Base-by-base conservation (phyloP, 2,888 invertebrate species). In the Andrena praecox region DNA sequence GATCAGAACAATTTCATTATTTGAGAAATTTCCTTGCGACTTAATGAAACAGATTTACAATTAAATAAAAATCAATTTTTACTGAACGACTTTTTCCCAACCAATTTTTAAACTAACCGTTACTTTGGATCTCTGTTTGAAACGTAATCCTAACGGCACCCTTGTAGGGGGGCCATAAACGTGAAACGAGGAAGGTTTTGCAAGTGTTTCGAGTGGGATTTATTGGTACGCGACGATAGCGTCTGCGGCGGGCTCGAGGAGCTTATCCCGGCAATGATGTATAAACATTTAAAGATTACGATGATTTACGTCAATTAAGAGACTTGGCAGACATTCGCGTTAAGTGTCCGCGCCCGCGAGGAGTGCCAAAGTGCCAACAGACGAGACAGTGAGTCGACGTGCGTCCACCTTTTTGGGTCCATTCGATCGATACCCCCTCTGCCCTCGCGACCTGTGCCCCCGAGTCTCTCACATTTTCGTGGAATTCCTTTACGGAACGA, bases 381-480 rank as follows among this genome's bases (percentile, higher is more conserved):
- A 80, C 70, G 69, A 82, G 71, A 81, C 82, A 67, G 66, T 42
- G 74, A 79, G 78, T 78, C 79, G 80, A 67, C 64, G 50, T 20
- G 35, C 20, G 50, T 64, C 62, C 68, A 70, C 66, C 77, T 52
- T 80, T 77, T 77, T 77, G 77, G 69, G 48, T 66, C 24, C 59
- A 48, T 20, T 31, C 48, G 56, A 42, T 68, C 69, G 64, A 79
- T 71, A 66, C 60, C 70, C 20, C 20, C 24, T 20, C 10, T 24
- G 10, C 54, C 20, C 7, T 0, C 52, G 5, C 54, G 54, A 35
- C 42, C 42, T 16, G 42, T 24, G 27, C 24, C 10, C 0, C 4
- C 12, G 24, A 56, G 24, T 56, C 24, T 12, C 42, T 4, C 20
- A 6, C n/a, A 54, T n/a, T 54, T 54, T 54, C 16, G 42, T 16